phyloP scores from a whole-genome alignment of 2,888 invertebrate genomes.

The Syritta pipiens region DNA sequence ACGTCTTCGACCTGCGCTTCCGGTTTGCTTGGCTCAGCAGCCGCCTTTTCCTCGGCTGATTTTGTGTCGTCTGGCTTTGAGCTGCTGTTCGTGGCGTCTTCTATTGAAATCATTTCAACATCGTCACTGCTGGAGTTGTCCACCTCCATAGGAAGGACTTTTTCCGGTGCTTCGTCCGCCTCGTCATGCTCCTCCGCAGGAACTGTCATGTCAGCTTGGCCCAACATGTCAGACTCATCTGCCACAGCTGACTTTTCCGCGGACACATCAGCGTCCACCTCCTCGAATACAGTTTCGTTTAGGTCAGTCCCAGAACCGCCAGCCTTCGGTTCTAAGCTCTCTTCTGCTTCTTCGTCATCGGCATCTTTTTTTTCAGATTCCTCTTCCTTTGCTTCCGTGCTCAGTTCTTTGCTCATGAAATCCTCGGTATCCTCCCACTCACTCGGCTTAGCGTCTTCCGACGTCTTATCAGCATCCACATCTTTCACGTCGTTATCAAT shows the following conservation, averaged over 20 bases:
- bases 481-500: conserved; percentile 34
- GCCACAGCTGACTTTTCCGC: conserved; percentile 71
- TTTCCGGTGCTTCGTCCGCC: conserved; percentile 68
- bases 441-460: conserved; percentile 19
- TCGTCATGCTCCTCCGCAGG: conserved; percentile 16
- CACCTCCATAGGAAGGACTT: conserved; percentile 45
- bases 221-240: conserved; percentile 73
- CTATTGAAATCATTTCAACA: conserved; percentile 59
- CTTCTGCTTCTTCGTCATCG: conserved; percentile 51
- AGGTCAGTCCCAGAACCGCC: conserved; percentile 19
- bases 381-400: conserved; percentile 46
- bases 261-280: conserved; percentile 71
- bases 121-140: conserved; percentile 70
- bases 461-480: conserved; percentile 2
- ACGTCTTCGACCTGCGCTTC: conserved; percentile 44
- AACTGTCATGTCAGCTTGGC: conserved; percentile 74
- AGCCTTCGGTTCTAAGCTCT: conserved; percentile 24
- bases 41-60: conserved; percentile 35
- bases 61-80: no score
- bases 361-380: conserved; percentile 39
- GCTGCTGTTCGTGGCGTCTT: no score
- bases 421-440: conserved; percentile 20
- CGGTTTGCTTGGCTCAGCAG: conserved; percentile 70
- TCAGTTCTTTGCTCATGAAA: conserved; percentile 46
- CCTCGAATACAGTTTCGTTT: conserved; percentile 71